Base-by-base conservation (phyloP, 2,797 vertebrate species). In the Valencia hispanica region DNA sequence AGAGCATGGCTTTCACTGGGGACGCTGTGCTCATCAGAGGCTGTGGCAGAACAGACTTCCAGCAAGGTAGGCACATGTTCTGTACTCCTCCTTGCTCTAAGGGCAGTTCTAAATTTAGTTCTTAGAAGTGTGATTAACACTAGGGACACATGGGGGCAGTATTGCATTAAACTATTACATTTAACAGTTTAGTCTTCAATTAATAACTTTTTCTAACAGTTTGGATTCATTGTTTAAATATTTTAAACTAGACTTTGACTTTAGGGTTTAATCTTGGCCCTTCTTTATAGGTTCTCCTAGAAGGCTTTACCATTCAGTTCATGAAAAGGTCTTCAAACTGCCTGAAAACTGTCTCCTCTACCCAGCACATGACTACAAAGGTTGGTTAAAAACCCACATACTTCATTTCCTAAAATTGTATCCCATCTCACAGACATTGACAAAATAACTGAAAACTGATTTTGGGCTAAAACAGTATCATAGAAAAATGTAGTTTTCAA, bases 1-100 rank as follows among this genome's bases (percentile, higher is more conserved):
- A 94, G 71, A 91, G 84, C 30, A 96, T 97, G 96, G 97, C 95
- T 47, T 98, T 98, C 87, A 97, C 97, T 0, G 97, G 97, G 10
- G 97, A 98, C 1, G 72, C 96, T 20, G 89, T 98, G 57, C 95
- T 98, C 48, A 96, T 98, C 87, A 91, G 97, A 78, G 97, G 97
- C 77, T 98, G 97, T 51, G 97, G 97, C 4, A 93, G 97, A 61
- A 98, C 97, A 0, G 97, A 98, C 89, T 98, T 98, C 88, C 97
- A 98, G 86, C 96, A 97, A 88, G 97, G 97, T 97, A 84, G 0
- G 36, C 1, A 22, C 0, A 1, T 6, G 50, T n/a, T 50, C 68
- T 68, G 20, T n/a, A 20, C 39, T 63, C 30, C 1, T 32, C 2
- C 0, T 74, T 57, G 10, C 27, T n/a, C 3, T 48, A 41, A 12